Base-by-base conservation (phyloP, 2,888 invertebrate genomes). In the Perdita meconis region DNA sequence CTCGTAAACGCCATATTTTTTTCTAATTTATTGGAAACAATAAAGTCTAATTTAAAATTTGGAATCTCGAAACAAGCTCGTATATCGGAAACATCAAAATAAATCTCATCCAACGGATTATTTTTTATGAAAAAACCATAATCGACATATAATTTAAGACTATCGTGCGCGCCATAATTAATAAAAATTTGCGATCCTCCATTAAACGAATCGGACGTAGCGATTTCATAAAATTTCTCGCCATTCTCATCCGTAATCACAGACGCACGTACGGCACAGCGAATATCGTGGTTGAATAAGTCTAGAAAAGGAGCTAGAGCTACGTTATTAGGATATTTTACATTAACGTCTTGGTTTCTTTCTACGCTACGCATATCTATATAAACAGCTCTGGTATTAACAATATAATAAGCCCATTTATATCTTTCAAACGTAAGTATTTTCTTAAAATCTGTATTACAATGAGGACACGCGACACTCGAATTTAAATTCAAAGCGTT, bases 291-390 rank as follows among this genome's bases (percentile, higher is more conserved):
- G 93, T 98, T 98, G 79, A 98, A 96, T 93, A 98, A 95, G 92
- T 98, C 98, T 74, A 98, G 93, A 90, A 96, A 97, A 0, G 98
- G 98, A 78, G 97, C 97, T 59, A 98, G 92, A 4, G 97, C 97
- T 92, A 94, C 82, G 83, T 91, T 92, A 81, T 93, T 87, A 1
- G 73, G 66, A 16, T 80, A 78, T 59, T 80, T 84, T 44, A 91
- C 42, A 80, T 85, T 87, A 24, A 88, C 72, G 13, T 61, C n/a
- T 6, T 59, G 57, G 24, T 65, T 26, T 42, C 13, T 26, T 75
- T 92, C 89, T 50, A 76, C 38, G 0, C 66, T 40, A 10, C 16
- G 19, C 44, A 94, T 90, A 88, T 95, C 94, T 85, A 97, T 93
- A 91, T 95, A 97, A 19, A 98, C 96, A 88, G 96, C 96, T 89